A percentile compares a stretch with the other conserved stretches of the same genome.
Evolutionary conservation across 2,113 vertebrate species (phyloP).

Genomic region (Ptyas mucosa): DNA sequence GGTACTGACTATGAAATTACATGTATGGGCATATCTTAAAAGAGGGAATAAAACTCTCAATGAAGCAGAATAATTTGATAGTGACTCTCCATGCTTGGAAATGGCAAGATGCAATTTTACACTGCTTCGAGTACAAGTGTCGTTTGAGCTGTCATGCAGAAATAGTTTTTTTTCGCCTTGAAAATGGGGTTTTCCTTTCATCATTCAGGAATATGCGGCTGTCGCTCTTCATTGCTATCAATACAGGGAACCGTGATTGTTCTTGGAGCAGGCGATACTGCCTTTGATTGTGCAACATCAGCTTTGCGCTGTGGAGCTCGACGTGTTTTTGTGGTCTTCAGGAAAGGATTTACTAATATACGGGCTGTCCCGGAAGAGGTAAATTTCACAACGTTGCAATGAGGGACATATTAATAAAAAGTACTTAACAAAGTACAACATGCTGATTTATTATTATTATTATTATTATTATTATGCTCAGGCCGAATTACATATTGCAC

Average conservation of each 20-base stretch:
- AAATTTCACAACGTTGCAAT: conserved; percentile 48
- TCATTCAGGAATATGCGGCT: conserved; percentile 87
- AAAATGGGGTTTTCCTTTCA: conserved; percentile 73
- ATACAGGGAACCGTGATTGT: conserved; percentile 86
- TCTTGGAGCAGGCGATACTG: conserved; percentile 92
- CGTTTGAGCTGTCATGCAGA: conserved; percentile 77
- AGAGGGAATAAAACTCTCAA: conserved; percentile 73
- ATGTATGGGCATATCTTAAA: conserved; percentile 73
- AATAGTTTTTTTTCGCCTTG: conserved; percentile 68
- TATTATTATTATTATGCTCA: not conserved
- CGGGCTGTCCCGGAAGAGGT: conserved; percentile 92
- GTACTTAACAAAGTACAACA: conserved; percentile 20
- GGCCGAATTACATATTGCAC: not conserved
- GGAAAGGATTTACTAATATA: conserved; percentile 90
- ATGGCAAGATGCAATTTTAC: conserved; percentile 81
- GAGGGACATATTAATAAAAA: conserved; percentile 12
- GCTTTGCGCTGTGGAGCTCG: conserved; percentile 91
- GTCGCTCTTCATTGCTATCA: conserved; percentile 78
- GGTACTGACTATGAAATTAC: conserved; percentile 76
- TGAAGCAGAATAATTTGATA: conserved; percentile 83
- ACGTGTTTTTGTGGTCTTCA: conserved; percentile 86
- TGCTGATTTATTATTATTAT: not conserved
- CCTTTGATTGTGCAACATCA: conserved; percentile 95
- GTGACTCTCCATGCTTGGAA: conserved; percentile 75
- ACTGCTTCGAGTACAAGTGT: conserved; percentile 76